A percentile compares a stretch with the other conserved stretches of the same genome.
Evolutionary conservation across 92 coral and sea anemone genomes (phyloP).

Genomic region (Actinostola sp.): DNA sequence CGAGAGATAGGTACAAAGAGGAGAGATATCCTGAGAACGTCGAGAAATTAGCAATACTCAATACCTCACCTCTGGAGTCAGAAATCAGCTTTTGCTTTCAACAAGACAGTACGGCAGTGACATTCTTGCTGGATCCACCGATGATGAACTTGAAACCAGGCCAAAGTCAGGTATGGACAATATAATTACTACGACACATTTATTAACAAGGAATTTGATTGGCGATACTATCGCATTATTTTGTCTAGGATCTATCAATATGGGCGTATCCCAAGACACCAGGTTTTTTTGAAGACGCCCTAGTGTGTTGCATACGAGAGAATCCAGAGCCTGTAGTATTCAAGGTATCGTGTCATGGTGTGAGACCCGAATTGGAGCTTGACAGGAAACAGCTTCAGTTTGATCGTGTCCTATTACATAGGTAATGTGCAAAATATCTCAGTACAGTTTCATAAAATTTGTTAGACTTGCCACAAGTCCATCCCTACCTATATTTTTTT

Average conservation of each 20-base stretch:
- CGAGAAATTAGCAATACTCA: slow-evolving; percentile 78
- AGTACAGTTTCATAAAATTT: no score
- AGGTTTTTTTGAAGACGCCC: slow-evolving; percentile 92
- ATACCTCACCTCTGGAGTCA: slow-evolving; percentile 93
- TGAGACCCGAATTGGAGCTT: slow-evolving; percentile 93
- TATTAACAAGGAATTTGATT: background rate
- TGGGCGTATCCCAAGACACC: slow-evolving; percentile 99
- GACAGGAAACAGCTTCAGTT: slow-evolving; percentile 95
- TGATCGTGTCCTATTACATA: slow-evolving; percentile 95
- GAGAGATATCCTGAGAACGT: slow-evolving; percentile 93
- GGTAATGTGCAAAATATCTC: no score
- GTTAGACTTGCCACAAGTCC: no score
- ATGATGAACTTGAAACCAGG: slow-evolving; percentile 90
- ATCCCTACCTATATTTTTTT: no score
- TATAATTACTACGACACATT: background rate
- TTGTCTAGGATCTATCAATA: slow-evolving; percentile 66
- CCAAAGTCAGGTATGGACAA: slow-evolving; percentile 70
- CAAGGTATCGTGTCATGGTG: slow-evolving; percentile 90
- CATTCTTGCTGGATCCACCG: slow-evolving; percentile 92
- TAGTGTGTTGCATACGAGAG: slow-evolving; percentile 95
- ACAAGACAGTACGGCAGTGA: slow-evolving; percentile 87
- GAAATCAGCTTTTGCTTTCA: slow-evolving; percentile 92
- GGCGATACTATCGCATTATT: background rate
- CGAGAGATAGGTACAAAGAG: slow-evolving; percentile 93
- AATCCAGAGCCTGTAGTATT: slow-evolving; percentile 95